Evolutionary conservation across 1,140 invertebrate genomes (phyloP).

Genomic region (Halictus rubicundus): DNA sequence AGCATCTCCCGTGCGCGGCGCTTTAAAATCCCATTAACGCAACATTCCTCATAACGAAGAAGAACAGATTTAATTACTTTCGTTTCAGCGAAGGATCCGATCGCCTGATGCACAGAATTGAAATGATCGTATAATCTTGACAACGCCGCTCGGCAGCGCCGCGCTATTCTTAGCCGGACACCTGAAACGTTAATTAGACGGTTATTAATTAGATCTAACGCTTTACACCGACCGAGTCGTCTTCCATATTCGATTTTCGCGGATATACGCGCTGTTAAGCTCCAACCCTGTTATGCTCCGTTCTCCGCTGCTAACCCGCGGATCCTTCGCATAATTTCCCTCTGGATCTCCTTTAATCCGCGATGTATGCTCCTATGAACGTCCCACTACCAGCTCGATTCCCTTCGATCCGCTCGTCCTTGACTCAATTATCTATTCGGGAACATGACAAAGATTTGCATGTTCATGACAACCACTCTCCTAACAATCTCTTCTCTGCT

Average conservation of each 20-base stretch:
- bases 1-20: not conserved
- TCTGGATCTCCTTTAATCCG: not conserved
- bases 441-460: no score
- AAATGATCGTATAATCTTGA: not conserved
- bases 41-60: not conserved
- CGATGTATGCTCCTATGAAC: no score
- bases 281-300: not conserved
- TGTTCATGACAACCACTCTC: no score
- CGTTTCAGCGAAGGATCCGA: not conserved
- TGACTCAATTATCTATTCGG: slow-evolving; percentile 19
- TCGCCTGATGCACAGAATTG: not conserved
- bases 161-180: not conserved
- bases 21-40: not conserved
- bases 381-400: not conserved
- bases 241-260: slow-evolving; percentile 37
- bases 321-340: not conserved
- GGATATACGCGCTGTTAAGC: slow-evolving; percentile 42
- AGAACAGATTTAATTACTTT: not conserved
- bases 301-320: no score
- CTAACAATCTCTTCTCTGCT: no score
- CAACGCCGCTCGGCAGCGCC: no score
- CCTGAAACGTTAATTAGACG: slow-evolving; percentile 3
- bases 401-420: not conserved
- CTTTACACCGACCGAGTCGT: not conserved
- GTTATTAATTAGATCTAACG: slow-evolving; percentile 29